Percentiles rank a stretch among this genome's conserved stretches.
phyloP scores from a whole-genome alignment of 2,113 vertebrate species.

The Oreochromis spilurus region DNA sequence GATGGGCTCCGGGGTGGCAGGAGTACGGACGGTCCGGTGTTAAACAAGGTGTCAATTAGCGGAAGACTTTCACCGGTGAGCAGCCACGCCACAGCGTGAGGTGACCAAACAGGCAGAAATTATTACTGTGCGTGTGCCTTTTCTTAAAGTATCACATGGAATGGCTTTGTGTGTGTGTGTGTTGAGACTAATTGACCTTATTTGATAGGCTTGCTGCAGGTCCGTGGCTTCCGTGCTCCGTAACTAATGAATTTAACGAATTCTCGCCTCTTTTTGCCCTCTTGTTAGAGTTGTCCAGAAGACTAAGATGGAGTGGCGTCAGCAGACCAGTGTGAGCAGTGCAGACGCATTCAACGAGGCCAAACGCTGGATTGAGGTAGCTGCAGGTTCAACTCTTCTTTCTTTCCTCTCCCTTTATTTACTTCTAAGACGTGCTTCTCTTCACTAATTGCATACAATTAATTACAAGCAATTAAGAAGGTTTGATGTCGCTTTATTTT shows the following conservation, averaged over 20 bases:
- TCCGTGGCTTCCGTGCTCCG: background rate
- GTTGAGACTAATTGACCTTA: background rate
- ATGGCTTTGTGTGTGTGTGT: background rate
- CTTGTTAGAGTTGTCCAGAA: background rate
- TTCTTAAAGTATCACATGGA: background rate
- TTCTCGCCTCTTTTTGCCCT: background rate
- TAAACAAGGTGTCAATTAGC: slow-evolving; percentile 17
- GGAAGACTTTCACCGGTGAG: background rate
- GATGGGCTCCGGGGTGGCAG: background rate
- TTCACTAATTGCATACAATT: background rate
- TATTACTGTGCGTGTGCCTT: background rate
- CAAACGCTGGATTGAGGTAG: slow-evolving; percentile 88
- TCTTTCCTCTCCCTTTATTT: background rate
- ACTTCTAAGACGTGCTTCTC: background rate
- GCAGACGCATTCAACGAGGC: slow-evolving; percentile 83
- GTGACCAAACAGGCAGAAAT: background rate
- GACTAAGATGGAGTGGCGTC: slow-evolving; percentile 77
- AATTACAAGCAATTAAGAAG: background rate
- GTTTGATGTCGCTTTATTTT: background rate
- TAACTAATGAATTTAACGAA: background rate
- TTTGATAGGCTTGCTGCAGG: background rate
- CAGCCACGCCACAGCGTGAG: background rate
- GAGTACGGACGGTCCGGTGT: slow-evolving; percentile 42
- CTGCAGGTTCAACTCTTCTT: background rate
- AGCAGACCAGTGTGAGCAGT: slow-evolving; percentile 77